phyloP scores from a whole-genome alignment of 2,113 vertebrate genomes.

The Chaetops frenatus region DNA sequence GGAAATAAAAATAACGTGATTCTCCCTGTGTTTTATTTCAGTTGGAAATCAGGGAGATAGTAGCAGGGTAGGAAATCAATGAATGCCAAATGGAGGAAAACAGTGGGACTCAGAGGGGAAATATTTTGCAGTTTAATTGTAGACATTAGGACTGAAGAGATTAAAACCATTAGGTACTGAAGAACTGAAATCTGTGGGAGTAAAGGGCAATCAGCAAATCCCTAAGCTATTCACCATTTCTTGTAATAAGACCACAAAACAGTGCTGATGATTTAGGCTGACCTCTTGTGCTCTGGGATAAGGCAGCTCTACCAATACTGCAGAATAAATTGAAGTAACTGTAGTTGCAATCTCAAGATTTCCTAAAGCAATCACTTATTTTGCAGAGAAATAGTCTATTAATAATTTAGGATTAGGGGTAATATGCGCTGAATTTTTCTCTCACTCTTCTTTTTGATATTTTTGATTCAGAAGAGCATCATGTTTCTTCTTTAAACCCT shows the following conservation, averaged over 20 bases:
- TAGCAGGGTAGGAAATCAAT: background rate
- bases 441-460: background rate
- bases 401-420: background rate
- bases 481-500: background rate
- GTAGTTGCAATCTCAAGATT: background rate
- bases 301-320: background rate
- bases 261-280: background rate
- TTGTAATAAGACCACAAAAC: background rate
- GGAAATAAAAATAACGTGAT: constrained; percentile 22
- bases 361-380: background rate
- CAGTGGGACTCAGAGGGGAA: background rate
- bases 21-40: background rate
- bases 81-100: background rate
- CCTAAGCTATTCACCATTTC: background rate
- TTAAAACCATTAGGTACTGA: background rate
- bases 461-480: background rate
- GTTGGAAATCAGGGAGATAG: background rate
- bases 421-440: background rate
- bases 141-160: background rate
- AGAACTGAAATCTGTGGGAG: background rate
- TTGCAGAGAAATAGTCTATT: background rate
- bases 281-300: background rate
- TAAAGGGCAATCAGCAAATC: background rate
- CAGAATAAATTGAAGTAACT: background rate
- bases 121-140: constrained; percentile 13